Conservation (phyloP, 2,113 vertebrate species). For the Eulemur macaco region DNA sequence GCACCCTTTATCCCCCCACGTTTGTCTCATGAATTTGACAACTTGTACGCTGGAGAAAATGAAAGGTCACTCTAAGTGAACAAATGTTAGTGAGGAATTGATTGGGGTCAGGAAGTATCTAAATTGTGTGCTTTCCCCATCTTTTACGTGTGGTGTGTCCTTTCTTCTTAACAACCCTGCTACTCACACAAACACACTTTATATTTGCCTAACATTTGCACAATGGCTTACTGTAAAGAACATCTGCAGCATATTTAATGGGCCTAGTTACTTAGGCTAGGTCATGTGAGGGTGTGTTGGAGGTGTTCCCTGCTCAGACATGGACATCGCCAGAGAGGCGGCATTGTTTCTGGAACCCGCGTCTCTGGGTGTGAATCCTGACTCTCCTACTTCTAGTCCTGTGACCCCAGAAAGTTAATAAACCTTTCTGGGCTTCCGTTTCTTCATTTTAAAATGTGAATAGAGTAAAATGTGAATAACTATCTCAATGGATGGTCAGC, state of each 20-base stretch:
- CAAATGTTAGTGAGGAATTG: background rate
- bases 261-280: background rate
- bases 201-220: background rate
- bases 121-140: background rate
- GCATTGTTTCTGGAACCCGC: background rate
- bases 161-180: background rate
- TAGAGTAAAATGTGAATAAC: background rate
- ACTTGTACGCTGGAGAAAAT: background rate
- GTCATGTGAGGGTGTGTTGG: background rate
- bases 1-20: fast-evolving
- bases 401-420: background rate
- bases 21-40: background rate
- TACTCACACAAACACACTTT: background rate
- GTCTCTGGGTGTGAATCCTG: background rate
- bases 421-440: background rate
- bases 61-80: background rate
- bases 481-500: background rate
- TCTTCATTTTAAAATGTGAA: background rate
- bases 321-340: background rate
- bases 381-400: background rate
- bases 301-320: background rate
- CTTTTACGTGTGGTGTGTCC: background rate
- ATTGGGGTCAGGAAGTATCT: background rate
- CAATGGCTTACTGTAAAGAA: background rate
- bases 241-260: background rate